phyloP scores from a whole-genome alignment of 2,113 vertebrate genomes.

The Mystacornis crossleyi region DNA sequence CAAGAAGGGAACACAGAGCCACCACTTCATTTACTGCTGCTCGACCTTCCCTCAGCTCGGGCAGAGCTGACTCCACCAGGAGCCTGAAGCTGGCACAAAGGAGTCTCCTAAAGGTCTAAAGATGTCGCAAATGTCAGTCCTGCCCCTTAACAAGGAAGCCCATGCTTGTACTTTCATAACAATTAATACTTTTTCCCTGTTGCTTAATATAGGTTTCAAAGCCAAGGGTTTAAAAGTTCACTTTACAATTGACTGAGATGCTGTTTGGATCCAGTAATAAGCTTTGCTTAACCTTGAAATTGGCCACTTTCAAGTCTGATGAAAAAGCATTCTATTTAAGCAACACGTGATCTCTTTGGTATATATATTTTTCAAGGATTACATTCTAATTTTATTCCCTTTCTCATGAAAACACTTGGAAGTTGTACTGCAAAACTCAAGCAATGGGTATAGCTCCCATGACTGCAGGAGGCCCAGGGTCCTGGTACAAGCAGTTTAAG shows the following conservation, averaged over 20 bases:
- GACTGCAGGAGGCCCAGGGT: not conserved
- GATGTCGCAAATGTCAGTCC: not conserved
- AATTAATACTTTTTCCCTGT: not conserved
- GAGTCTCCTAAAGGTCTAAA: not conserved
- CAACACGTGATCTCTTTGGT: not conserved
- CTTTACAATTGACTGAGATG: not conserved
- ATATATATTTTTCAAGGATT: not conserved
- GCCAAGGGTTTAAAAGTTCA: conserved; percentile 10
- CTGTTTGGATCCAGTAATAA: not conserved
- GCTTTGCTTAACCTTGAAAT: conserved; percentile 1
- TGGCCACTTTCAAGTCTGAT: not conserved
- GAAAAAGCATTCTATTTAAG: not conserved
- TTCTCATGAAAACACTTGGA: not conserved
- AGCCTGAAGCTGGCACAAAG: not conserved
- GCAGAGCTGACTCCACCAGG: not conserved
- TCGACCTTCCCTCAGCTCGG: not conserved
- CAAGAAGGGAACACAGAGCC: not conserved
- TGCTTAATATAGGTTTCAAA: not conserved
- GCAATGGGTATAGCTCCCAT: not conserved
- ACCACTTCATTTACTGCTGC: not conserved
- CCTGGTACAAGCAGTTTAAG: not conserved
- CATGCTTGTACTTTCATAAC: not conserved
- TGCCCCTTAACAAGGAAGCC: not conserved
- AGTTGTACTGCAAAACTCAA: not conserved
- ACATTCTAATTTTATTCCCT: not conserved